These are phyloP conservation scores for Hydropsyche betteni DNA, from an alignment of 2,888 invertebrate species.

Conservation along the genomic window DNA sequence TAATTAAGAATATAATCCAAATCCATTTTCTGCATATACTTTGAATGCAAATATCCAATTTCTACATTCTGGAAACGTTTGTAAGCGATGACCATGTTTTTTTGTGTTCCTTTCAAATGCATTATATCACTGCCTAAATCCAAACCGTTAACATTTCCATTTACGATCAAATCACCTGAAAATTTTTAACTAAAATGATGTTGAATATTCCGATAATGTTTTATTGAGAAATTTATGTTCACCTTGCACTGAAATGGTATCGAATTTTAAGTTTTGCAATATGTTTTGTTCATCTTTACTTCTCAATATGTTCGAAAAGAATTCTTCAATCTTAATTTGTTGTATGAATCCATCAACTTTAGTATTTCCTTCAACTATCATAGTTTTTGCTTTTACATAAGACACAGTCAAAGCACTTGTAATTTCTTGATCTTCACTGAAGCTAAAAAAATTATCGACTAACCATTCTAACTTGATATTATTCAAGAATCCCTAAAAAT, in stretches of 20 bases:
- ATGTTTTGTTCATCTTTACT: slow-evolving; percentile 60
- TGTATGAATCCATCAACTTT: slow-evolving; percentile 56
- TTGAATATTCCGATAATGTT: too few relatives aligned
- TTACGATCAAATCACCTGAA: slow-evolving; percentile 56
- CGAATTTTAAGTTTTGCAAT: slow-evolving; percentile 50
- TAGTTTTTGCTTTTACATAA: slow-evolving; percentile 57
- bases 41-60: slow-evolving; percentile 56
- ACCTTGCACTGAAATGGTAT: slow-evolving; percentile 54
- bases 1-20: slow-evolving; percentile 59
- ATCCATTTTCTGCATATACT: slow-evolving; percentile 60
- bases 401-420: slow-evolving; percentile 59
- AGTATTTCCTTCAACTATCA: slow-evolving; percentile 56
- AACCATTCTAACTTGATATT: slow-evolving; percentile 61
- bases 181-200: not conserved
- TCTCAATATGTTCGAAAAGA: slow-evolving; percentile 59
- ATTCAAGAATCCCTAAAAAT: slow-evolving; percentile 60
- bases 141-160: slow-evolving; percentile 62
- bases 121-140: slow-evolving; percentile 65
- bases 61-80: slow-evolving; percentile 59
- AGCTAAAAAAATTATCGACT: slow-evolving; percentile 64
- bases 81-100: slow-evolving; percentile 60
- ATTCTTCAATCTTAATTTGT: slow-evolving; percentile 58
- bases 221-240: slow-evolving; percentile 28
- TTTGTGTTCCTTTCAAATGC: slow-evolving; percentile 55
- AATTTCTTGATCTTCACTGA: slow-evolving; percentile 62